Evolutionary conservation across 2,797 vertebrate species (phyloP).

Genomic region (Ctenochaetus hawaiiensis): DNA sequence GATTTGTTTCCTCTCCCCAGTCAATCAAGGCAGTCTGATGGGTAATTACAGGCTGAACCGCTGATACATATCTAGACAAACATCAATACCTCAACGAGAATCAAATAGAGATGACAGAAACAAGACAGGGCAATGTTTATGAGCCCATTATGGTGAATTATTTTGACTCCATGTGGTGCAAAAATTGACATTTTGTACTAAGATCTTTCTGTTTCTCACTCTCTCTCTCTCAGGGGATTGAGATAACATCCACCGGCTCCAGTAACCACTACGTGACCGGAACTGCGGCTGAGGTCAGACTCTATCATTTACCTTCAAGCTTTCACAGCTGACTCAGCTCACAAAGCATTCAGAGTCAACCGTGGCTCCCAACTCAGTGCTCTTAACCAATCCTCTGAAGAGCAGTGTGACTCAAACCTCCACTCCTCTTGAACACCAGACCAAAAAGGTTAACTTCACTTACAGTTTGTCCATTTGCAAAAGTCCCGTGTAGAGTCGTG

Average conservation of each 20-base stretch:
- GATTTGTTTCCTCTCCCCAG: slow-evolving; percentile 23
- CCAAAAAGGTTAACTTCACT: slow-evolving; percentile 8
- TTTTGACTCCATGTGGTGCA: slow-evolving; percentile 8
- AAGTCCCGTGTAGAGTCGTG: not conserved
- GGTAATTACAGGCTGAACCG: slow-evolving; percentile 36
- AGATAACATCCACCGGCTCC: slow-evolving; percentile 90
- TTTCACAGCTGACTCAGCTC: slow-evolving; percentile 32
- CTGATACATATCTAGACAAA: slow-evolving; percentile 31
- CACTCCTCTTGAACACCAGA: slow-evolving; percentile 26
- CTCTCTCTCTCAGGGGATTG: slow-evolving; percentile 86
- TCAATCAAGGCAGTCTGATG: slow-evolving; percentile 28
- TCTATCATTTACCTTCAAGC: slow-evolving; percentile 20
- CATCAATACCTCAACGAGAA: slow-evolving; percentile 16
- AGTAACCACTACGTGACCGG: slow-evolving; percentile 91
- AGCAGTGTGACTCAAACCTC: slow-evolving; percentile 24
- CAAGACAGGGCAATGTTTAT: slow-evolving; percentile 5
- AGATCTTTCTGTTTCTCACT: slow-evolving; percentile 19
- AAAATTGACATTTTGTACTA: not conserved
- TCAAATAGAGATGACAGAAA: slow-evolving; percentile 11
- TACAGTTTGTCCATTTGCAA: slow-evolving; percentile 1
- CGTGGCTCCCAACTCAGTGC: slow-evolving; percentile 1
- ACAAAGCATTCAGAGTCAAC: slow-evolving; percentile 23
- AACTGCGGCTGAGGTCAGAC: slow-evolving; percentile 83
- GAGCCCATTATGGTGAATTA: slow-evolving; percentile 18
- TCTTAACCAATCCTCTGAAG: slow-evolving; percentile 5